A percentile compares a stretch with the other conserved stretches of the same genome.
Evolutionary conservation across 2,888 invertebrate species (phyloP).

Genomic region (Melikaiella ostensackeni): DNA sequence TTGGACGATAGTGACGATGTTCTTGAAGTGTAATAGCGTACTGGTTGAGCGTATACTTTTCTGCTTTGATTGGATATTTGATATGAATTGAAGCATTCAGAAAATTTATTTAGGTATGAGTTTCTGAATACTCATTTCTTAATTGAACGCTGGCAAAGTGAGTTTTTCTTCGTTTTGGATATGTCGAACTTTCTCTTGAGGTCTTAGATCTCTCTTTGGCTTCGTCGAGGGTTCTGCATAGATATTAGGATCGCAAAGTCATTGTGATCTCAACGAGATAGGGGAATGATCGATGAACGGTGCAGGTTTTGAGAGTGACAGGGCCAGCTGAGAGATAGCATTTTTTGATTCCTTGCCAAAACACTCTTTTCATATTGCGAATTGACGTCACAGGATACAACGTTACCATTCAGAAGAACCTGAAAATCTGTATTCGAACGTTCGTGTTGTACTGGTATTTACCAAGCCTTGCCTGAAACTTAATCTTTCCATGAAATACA

Average conservation of each 20-base stretch:
- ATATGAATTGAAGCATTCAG: neutral
- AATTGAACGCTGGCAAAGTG: neutral
- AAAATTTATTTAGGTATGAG: neutral
- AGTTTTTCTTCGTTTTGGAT: neutral
- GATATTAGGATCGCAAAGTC: constrained; percentile 18
- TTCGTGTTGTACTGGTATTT: neutral
- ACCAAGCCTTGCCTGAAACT: neutral
- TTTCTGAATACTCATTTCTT: neutral
- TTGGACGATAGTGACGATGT: too few species aligned
- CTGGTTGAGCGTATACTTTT: too few species aligned
- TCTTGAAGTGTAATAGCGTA: too few species aligned
- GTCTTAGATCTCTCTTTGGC: neutral
- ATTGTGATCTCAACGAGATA: constrained; percentile 10
- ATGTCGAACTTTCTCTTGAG: neutral
- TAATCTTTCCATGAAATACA: neutral
- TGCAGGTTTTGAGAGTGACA: constrained; percentile 17
- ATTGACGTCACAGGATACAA: constrained; percentile 9
- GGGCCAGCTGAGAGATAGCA: neutral
- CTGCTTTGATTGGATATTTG: too few species aligned
- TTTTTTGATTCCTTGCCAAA: constrained; percentile 26
- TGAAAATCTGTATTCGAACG: neutral
- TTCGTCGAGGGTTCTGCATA: neutral
- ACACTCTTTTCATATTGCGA: neutral
- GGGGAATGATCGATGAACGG: constrained; percentile 24
- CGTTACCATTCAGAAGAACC: neutral